phyloP scores from a whole-genome alignment of 2,113 vertebrate species.

The Delphinapterus leucas region DNA sequence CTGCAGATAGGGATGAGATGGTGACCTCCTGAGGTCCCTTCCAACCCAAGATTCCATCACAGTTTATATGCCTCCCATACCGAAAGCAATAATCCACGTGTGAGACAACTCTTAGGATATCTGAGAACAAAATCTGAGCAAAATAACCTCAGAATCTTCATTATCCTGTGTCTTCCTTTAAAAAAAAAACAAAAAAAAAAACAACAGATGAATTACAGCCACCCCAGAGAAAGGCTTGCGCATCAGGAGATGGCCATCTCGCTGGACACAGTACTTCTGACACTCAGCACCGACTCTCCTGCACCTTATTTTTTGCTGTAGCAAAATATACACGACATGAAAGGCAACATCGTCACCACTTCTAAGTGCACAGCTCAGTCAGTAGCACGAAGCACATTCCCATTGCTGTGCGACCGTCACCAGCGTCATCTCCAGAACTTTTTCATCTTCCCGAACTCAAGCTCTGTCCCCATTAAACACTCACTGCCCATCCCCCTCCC shows the following conservation, averaged over 20 bases:
- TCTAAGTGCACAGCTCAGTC: neutral
- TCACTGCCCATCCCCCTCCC: rapidly evolving
- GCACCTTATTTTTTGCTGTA: rapidly evolving
- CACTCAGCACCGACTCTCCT: neutral
- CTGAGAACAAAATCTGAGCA: slow-evolving; percentile 48
- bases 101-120: slow-evolving; percentile 2
- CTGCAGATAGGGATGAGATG: neutral
- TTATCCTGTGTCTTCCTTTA: neutral
- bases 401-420: rapidly evolving
- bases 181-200: neutral
- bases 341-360: rapidly evolving
- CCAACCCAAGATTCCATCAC: slow-evolving; percentile 3
- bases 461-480: rapidly evolving
- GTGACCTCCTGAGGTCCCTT: neutral
- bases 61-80: neutral
- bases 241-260: neutral
- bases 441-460: neutral
- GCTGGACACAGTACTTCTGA: neutral
- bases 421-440: rapidly evolving
- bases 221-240: neutral
- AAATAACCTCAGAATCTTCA: slow-evolving; percentile 15
- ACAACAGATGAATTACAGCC: neutral
- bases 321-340: neutral
- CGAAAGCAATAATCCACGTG: slow-evolving; percentile 41
- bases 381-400: rapidly evolving